phyloP scores from a whole-genome alignment of 2,113 vertebrate species.

The Lipotes vexillifer region DNA sequence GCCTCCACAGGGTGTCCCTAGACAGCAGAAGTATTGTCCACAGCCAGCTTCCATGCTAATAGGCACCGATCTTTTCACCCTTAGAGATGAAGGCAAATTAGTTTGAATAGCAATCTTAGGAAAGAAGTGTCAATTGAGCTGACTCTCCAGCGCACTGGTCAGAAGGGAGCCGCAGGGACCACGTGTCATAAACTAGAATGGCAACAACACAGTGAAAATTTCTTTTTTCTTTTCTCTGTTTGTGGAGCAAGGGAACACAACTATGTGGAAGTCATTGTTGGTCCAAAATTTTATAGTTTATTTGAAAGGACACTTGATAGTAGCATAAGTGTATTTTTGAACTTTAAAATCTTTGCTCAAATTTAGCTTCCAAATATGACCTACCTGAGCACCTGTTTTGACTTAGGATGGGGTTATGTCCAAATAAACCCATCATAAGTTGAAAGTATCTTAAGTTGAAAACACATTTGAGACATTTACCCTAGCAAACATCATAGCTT shows the following conservation, averaged over 20 bases:
- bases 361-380: neutral
- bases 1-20: neutral
- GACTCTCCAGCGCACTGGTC: slow-evolving; percentile 25
- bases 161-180: neutral
- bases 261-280: slow-evolving; percentile 57
- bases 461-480: neutral
- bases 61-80: slow-evolving; percentile 48
- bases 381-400: neutral
- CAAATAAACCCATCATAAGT: neutral
- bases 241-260: slow-evolving; percentile 50
- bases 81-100: slow-evolving; percentile 56
- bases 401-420: neutral
- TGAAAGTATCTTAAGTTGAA: neutral
- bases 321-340: neutral
- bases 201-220: slow-evolving; percentile 67
- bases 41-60: neutral
- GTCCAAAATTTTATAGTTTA: neutral
- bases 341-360: neutral
- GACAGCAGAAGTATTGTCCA: neutral
- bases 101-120: slow-evolving; percentile 38
- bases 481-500: neutral
- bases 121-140: slow-evolving; percentile 45
- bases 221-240: slow-evolving; percentile 66
- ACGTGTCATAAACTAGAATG: slow-evolving; percentile 58
- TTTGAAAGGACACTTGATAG: neutral